A percentile compares a stretch with the other conserved stretches of the same genome.
phyloP scores from a whole-genome alignment of 2,113 vertebrate genomes.

The Rhinolophus sinicus region DNA sequence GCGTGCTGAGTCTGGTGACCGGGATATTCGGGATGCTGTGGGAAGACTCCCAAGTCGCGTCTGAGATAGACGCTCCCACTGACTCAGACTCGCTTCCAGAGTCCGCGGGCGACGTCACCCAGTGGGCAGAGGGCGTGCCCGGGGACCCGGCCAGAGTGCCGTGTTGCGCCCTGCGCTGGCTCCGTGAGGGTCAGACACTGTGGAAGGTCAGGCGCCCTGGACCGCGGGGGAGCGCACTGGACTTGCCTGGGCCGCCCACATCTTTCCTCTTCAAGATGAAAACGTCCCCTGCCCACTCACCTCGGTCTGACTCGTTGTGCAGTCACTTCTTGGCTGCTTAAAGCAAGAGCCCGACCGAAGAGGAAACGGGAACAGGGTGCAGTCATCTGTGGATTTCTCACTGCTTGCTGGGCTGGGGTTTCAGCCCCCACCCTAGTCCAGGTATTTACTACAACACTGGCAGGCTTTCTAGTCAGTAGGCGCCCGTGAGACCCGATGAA shows the following conservation, averaged over 20 bases:
- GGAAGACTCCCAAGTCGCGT: not conserved
- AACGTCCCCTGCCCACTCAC: not conserved
- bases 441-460: not conserved
- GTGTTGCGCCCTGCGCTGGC: not conserved
- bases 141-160: not conserved
- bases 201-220: too few relatives aligned
- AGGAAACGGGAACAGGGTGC: not conserved
- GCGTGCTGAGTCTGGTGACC: not conserved
- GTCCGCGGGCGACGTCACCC: not conserved
- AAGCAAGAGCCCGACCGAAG: accelerated
- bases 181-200: accelerated
- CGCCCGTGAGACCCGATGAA: accelerated
- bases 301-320: not conserved
- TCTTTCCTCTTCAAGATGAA: not conserved
- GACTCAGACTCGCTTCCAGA: conserved; percentile 17
- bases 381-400: not conserved
- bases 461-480: not conserved
- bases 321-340: not conserved
- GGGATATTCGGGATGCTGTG: not conserved
- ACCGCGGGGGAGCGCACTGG: not conserved
- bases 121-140: not conserved
- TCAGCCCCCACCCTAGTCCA: too few relatives aligned
- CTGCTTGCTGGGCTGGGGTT: not conserved
- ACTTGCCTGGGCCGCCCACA: too few relatives aligned
- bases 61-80: not conserved